Evolutionary conservation across 2,113 vertebrate genomes (phyloP), one percentile per base, ranked within the genome.

Genomic region (Grammomys dolichurus): DNA sequence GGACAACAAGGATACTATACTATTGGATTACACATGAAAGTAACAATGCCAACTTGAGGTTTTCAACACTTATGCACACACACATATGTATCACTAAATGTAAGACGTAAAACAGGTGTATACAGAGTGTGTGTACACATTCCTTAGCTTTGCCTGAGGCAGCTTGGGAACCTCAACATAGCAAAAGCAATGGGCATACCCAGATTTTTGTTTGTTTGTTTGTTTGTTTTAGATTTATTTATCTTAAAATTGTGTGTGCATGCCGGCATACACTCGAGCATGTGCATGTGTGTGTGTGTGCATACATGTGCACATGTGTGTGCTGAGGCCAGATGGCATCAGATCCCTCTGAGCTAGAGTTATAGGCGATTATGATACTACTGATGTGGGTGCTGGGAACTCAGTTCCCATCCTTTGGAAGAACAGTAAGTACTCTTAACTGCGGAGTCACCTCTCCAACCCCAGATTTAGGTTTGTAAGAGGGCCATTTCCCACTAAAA

Each of bases 1-100:
- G 48, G 7, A 26, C 92, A 89, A 73, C 31, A 85, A 86, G 60
- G 26, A 81, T 9, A 24, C 40, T 72, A 36, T 17, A 85, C 43
- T 89, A 46, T 51, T 58, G n/a, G 46, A 65, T 78, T 70, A 28
- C 24, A 93, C 70, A 9, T 56, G 17, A 54, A 56, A n/a, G 3
- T 80, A 63, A 33, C 40, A 69, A 69, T 8, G 70, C 17, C 36
- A 80, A 92, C 12, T 70, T 33, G 46, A 33, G 13, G 19, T 70
- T 96, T 88, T 94, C 60, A 92, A 84, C 26, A 86, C 9, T 36
- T 13, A 67, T 43, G 87, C 3, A 75, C 19, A 86, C 60, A 95
- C 17, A 36, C 4, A n/a, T 12, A 36, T 19, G 14, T 28, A 78
- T 10, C 28, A 77, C 14, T 78, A 78, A 51, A 51, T 51, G 16